These are phyloP conservation scores for Musca vetustissima DNA, from an alignment of 1,140 invertebrate species.

Conservation along the genomic window DNA sequence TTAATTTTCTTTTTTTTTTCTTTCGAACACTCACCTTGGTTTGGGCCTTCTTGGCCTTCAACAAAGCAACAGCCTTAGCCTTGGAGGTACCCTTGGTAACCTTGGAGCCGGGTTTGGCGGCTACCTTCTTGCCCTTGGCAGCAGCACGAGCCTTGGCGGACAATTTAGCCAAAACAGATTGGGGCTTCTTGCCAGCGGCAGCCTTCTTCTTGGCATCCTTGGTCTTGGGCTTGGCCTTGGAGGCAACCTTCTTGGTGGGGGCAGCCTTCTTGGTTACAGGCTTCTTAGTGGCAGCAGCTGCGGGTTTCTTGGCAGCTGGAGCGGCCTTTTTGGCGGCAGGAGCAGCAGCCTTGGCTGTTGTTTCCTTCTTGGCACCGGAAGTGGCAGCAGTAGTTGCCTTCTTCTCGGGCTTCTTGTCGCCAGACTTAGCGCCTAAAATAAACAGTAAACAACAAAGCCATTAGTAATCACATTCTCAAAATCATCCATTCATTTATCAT, in stretches of 20 bases:
- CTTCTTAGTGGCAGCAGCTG: slow-evolving; percentile 38
- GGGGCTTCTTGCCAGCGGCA: slow-evolving; percentile 53
- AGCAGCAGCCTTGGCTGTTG: slow-evolving; percentile 59
- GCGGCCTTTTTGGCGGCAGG: slow-evolving; percentile 56
- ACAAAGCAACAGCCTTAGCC: slow-evolving; percentile 57
- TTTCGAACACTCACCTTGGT: slow-evolving; percentile 75
- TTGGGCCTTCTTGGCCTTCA: slow-evolving; percentile 68
- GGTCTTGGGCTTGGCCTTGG: slow-evolving; percentile 65
- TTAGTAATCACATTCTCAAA: slow-evolving; percentile 1
- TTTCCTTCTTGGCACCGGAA: slow-evolving; percentile 57
- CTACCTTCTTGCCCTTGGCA: slow-evolving; percentile 46
- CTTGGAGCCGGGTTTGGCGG: slow-evolving; percentile 44
- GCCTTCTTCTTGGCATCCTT: slow-evolving; percentile 62
- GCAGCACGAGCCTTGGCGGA: slow-evolving; percentile 53
- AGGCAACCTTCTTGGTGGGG: slow-evolving; percentile 51
- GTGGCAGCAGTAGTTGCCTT: slow-evolving; percentile 47
- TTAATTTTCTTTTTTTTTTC: no score
- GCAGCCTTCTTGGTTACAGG: slow-evolving; percentile 47
- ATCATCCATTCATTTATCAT: background rate
- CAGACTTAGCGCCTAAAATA: slow-evolving; percentile 49
- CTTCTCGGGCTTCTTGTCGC: slow-evolving; percentile 55
- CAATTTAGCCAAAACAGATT: slow-evolving; percentile 53
- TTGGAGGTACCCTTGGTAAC: slow-evolving; percentile 58
- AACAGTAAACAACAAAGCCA: slow-evolving; percentile 15
- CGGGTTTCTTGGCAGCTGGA: slow-evolving; percentile 54